Base-by-base conservation (phyloP, 2,797 vertebrate genomes). In the Pelodytes ibericus region DNA sequence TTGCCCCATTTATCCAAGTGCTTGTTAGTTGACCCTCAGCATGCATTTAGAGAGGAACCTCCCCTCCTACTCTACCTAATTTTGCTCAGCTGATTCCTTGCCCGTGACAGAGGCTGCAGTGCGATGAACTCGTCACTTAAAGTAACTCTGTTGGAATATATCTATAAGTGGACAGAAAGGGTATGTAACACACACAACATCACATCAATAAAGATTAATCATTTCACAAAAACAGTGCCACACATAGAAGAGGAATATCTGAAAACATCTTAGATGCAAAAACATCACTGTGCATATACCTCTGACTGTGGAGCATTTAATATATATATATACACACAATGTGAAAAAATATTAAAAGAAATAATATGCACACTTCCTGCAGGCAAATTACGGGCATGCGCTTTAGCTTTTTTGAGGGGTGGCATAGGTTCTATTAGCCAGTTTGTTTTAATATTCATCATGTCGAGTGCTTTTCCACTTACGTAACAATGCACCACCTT, bases 111-210 rank as follows among this genome's bases (percentile, higher is more conserved):
- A 89, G 97, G 97, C 94, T 99, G 97, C 92, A 99, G 95, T 89
- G 97, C 96, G 94, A 99, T 99, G 95, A 96, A 97, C 92, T 98
- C 96, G 86, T 98, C 96, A 92, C 94, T 96, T 96, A 99, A 96
- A 89, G 94, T 94, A 87, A 97, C 95, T 82, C 93, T 93, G 95
- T 94, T 97, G 95, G 95, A 93, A 94, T 95, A 97, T 93, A 96
- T 98, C 97, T 99, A 96, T 86, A 93, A 90, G 83, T 87, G 87
- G 90, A 93, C 85, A 93, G 90, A 93, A 91, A 91, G 90, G 87
- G 89, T 84, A 87, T 89, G 90, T 88, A 90, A 94, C 90, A 94
- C 64, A 94, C 76, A 88, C 73, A 84, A 88, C 74, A 84, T 92
- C 91, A 88, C 74, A 84, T 92, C 91, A 95, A 90, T 90, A 88